Evolutionary conservation across 1,140 invertebrate genomes (phyloP), one percentile per base, ranked within the genome.

Genomic region (Drosophila tsacasi): DNA sequence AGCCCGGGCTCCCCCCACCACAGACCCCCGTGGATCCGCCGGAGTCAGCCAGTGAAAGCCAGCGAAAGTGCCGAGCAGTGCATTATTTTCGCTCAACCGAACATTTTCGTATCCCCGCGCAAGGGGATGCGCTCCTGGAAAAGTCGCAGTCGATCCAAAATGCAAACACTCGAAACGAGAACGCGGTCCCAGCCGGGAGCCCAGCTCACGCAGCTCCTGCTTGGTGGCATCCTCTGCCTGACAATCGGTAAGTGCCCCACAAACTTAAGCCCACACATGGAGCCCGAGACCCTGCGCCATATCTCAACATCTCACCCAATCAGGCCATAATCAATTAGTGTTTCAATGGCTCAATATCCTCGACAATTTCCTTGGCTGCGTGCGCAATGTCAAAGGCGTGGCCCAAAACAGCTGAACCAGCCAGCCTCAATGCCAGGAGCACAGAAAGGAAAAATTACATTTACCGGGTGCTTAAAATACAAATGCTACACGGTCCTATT

Each of bases 1-100:
- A 76, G 83, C 71, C 25, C 25, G 21, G 62, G 83, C 83, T 62
- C 83, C 49, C 50, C 23, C 44, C 37, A 25, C 35, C 40, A 44
- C 39, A 19, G 37, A 23, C 35, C 47, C 57, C 46, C 44, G 46
- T 25, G 47, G 10, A 57, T 32, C 52, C 57, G 27, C 65, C 59
- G 44, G 58, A 55, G 44, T 52, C 61, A 62, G 55, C 52, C 74
- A 61, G 52, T 57, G 55, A 63, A 62, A 60, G 64, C 64, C 60
- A 84, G 83, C 75, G 75, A 85, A 90, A 89, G 84, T 90, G 85
- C 81, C 57, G 71, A 76, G 58, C 68, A 73, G 69, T 55, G 75
- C 85, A 85, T 78, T 89, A 90, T 85, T 85, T 89, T 85, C 83
- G 81, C 79, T 78, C 81, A 90, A 89, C 64, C 81, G 85, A 90